Evolutionary conservation across 2,888 invertebrate genomes (phyloP).

Genomic region (Clitarchus hookeri): DNA sequence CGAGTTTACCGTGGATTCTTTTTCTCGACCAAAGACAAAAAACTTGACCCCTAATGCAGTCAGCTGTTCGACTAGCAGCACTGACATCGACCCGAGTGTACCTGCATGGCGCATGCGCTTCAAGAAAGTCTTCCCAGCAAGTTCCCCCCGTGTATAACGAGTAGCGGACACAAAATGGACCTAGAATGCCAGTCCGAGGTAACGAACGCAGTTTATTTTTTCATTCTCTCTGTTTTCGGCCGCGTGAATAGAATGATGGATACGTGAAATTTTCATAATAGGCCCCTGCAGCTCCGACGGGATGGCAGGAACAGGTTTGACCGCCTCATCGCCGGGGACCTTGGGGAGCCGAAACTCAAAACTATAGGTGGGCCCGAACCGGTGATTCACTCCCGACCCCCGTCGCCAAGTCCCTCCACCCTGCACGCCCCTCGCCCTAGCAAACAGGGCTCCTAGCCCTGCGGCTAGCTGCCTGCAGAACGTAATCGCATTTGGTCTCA

Average conservation of each 20-base stretch:
- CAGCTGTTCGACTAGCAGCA: neutral
- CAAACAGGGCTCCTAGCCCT: neutral
- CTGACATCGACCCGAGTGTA: neutral
- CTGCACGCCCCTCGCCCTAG: neutral
- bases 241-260: conserved; percentile 14
- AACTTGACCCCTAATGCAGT: too few relatives aligned
- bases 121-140: neutral
- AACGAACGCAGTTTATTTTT: conserved; percentile 1
- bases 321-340: neutral
- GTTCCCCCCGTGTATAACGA: neutral
- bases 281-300: neutral
- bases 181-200: neutral
- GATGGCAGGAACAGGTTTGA: neutral
- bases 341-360: neutral
- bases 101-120: neutral
- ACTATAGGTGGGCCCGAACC: neutral
- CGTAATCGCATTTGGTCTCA: neutral
- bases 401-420: neutral
- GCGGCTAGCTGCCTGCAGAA: conserved; percentile 14
- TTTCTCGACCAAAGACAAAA: too few relatives aligned
- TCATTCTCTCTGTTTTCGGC: neutral
- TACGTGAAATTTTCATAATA: conserved; percentile 14
- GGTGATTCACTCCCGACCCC: neutral
- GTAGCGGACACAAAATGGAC: neutral
- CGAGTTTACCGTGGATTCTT: too few relatives aligned